A percentile compares a stretch with the other conserved stretches of the same genome.
Conservation (phyloP, 2,113 vertebrate species). For the Setophaga coronata region DNA sequence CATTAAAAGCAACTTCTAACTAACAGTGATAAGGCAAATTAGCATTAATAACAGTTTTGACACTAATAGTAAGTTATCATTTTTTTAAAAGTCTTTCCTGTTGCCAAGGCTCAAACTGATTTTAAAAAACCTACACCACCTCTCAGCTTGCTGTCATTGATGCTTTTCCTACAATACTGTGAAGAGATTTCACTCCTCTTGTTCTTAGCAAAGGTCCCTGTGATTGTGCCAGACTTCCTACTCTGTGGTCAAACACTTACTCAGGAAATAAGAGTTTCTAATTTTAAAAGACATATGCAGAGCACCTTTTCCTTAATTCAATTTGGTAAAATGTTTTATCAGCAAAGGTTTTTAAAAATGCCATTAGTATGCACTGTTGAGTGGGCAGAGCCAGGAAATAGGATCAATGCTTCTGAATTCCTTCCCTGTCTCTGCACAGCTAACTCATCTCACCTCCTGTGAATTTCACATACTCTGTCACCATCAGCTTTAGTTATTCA, state of each 20-base stretch:
- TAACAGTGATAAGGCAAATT: constrained; percentile 73
- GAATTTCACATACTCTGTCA: rapidly evolving
- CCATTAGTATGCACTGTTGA: not conserved
- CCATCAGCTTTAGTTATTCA: not conserved
- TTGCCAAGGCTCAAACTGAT: constrained; percentile 63
- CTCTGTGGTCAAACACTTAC: not conserved
- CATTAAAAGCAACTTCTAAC: constrained; percentile 77
- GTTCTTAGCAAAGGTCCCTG: not conserved
- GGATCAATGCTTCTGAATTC: not conserved
- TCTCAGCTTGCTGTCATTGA: constrained; percentile 39
- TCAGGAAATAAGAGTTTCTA: not conserved
- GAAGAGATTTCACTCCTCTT: constrained; percentile 13
- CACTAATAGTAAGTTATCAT: constrained; percentile 76
- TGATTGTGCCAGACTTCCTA: not conserved
- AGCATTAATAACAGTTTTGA: constrained; percentile 77
- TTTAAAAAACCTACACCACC: constrained; percentile 15
- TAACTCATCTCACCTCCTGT: not conserved
- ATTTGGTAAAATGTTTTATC: not conserved
- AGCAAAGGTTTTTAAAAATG: not conserved
- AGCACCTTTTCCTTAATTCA: not conserved
- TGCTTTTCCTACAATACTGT: constrained; percentile 9
- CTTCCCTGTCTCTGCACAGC: not conserved
- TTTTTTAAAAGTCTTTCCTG: constrained; percentile 63
- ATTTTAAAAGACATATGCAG: not conserved
- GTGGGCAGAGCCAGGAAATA: not conserved